These are phyloP conservation scores for Gorsachius magnificus DNA, from an alignment of 2,797 vertebrate species.

Conservation along the genomic window DNA sequence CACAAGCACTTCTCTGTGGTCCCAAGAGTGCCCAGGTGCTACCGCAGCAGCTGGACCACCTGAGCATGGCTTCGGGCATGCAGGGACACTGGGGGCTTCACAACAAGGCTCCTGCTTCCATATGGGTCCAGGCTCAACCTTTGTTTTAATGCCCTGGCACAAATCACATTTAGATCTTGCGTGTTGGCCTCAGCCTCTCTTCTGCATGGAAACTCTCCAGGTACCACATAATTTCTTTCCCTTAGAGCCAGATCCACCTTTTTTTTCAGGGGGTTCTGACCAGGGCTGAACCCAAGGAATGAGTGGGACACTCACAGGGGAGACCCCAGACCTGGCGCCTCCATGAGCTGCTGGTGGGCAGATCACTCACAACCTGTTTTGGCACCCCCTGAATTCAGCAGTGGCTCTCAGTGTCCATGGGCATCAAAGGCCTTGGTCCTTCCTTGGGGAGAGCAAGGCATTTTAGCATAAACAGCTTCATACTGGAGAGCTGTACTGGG, in stretches of 20 bases:
- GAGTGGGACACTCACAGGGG: background rate
- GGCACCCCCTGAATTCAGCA: background rate
- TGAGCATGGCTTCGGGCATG: background rate
- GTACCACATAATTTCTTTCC: background rate
- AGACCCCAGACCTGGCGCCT: background rate
- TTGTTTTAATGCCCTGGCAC: background rate
- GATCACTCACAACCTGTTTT: background rate
- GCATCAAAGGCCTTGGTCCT: background rate
- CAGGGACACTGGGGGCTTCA: background rate
- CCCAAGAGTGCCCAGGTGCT: slow-evolving; percentile 24
- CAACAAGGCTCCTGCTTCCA: background rate
- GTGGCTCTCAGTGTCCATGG: fast-evolving
- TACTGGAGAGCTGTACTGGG: background rate
- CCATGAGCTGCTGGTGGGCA: background rate
- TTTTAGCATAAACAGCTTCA: background rate
- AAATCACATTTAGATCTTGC: background rate
- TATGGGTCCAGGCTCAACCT: background rate
- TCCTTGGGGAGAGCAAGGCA: fast-evolving
- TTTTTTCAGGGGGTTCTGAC: background rate
- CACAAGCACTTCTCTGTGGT: background rate
- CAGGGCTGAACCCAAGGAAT: background rate
- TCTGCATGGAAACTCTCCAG: background rate
- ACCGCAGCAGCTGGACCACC: background rate
- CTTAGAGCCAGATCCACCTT: background rate
- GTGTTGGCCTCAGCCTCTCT: background rate